Percentiles rank a stretch among this genome's conserved stretches.
Conservation (phyloP, 2,797 vertebrate species). For the Glossophaga mutica region DNA sequence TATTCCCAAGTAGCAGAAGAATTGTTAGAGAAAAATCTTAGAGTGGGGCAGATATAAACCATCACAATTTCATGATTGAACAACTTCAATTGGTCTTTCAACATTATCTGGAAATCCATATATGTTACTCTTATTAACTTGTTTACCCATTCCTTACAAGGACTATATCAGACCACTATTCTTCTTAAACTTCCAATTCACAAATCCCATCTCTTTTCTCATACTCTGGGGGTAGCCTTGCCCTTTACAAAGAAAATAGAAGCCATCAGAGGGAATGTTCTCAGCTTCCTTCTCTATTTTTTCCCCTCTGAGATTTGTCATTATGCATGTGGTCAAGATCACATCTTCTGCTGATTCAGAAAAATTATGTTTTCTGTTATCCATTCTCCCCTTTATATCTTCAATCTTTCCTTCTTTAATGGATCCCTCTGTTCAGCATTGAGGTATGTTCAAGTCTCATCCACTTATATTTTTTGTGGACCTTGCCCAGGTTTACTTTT, state of each 20-base stretch:
- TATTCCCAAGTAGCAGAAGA: background rate
- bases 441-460: background rate
- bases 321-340: background rate
- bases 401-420: background rate
- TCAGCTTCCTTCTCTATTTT: background rate
- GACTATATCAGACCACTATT: background rate
- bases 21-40: background rate
- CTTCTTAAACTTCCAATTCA: background rate
- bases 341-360: background rate
- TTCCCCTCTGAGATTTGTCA: background rate
- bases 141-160: background rate
- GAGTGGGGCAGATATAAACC: background rate
- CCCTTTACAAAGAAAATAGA: background rate
- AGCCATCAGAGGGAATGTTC: background rate
- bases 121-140: background rate
- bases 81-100: background rate
- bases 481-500: background rate
- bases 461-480: background rate
- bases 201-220: background rate
- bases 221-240: background rate
- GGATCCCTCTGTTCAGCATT: background rate
- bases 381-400: background rate
- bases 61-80: background rate
- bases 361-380: background rate
- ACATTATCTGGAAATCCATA: background rate